Evolutionary conservation across 1,140 invertebrate species (phyloP), one percentile per base, ranked within the genome.

Genomic region (Penaeus vannamei): DNA sequence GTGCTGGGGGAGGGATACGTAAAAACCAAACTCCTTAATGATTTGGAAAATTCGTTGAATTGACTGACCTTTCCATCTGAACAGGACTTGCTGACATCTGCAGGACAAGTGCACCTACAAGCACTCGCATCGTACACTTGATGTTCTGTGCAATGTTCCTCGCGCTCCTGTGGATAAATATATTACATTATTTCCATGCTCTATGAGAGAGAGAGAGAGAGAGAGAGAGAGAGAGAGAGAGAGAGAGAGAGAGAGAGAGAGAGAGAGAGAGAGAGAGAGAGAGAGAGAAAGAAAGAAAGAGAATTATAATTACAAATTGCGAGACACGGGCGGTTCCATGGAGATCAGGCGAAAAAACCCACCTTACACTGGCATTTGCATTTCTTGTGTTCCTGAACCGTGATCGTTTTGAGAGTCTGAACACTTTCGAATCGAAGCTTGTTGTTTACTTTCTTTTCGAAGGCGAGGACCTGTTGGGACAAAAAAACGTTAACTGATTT

Each of bases 301-400:
- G 53, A 53, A 42, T 42, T 2, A 42, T 7, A 42, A 7, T 7
- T 42, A 42, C 36, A 42, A 42, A 42, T 42, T 7, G 8, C 36
- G 36, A 42, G 0, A 42, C 36, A 42, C 36, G 36, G 36, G 36
- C n/a, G n/a, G n/a, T n/a, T n/a, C n/a, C n/a, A n/a, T 42, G 36
- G 36, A 42, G 8, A 42, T 42, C 36, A 7, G 36, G 8, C 36
- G 36, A 42, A n/a, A 0, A 46, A 26, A 62, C 86, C 64, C n/a
- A 89, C 87, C 82, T 89, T 89, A 64, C 87, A 89, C 72, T 80
- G 32, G 64, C 87, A 89, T 0, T 53, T 26, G 29, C 87, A 89
- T 20, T 61, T 20, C 83, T 46, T 89, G 69, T 89, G 87, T 64
- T 89, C 87, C 53, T 62, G 22, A 1, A 89, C 87, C 14, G 23